Evolutionary conservation across 2,888 invertebrate species (phyloP).

Genomic region (Endotricha flammealis): DNA sequence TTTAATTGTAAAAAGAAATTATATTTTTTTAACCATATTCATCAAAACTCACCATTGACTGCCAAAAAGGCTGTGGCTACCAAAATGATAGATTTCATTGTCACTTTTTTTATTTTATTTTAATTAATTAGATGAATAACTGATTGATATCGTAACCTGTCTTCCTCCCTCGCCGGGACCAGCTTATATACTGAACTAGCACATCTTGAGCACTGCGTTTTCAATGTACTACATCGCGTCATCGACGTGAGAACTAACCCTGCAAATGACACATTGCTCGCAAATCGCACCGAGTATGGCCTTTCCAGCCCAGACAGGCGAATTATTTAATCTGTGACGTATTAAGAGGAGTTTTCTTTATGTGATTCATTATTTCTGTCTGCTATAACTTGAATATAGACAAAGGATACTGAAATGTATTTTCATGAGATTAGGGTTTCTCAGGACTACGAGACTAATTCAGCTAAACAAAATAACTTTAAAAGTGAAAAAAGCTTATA

Average conservation of each 20-base stretch:
- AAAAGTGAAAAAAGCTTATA: too few relatives aligned
- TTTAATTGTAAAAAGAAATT: too few relatives aligned
- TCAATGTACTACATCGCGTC: constrained; percentile 62
- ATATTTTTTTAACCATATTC: constrained; percentile 13
- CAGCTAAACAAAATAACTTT: too few relatives aligned
- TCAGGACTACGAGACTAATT: too few relatives aligned
- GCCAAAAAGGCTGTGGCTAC: constrained; percentile 48
- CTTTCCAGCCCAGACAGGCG: constrained; percentile 5
- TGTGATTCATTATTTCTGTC: background rate
- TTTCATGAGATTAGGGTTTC: too few relatives aligned
- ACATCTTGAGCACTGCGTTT: constrained; percentile 55
- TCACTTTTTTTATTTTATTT: constrained; percentile 27
- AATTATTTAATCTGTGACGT: constrained; percentile 3
- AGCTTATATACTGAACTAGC: constrained; percentile 68
- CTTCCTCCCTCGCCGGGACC: constrained; percentile 53
- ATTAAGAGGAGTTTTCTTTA: background rate
- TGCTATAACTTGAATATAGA: too few relatives aligned
- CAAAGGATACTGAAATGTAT: too few relatives aligned
- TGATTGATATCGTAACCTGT: constrained; percentile 32
- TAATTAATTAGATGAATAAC: constrained; percentile 26
- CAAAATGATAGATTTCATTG: constrained; percentile 44
- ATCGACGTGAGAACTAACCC: constrained; percentile 63
- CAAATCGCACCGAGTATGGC: background rate
- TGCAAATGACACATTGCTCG: constrained; percentile 14
- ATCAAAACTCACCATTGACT: constrained; percentile 52